phyloP scores from a whole-genome alignment of 1,140 invertebrate species.

The Dinoponera quadriceps region DNA sequence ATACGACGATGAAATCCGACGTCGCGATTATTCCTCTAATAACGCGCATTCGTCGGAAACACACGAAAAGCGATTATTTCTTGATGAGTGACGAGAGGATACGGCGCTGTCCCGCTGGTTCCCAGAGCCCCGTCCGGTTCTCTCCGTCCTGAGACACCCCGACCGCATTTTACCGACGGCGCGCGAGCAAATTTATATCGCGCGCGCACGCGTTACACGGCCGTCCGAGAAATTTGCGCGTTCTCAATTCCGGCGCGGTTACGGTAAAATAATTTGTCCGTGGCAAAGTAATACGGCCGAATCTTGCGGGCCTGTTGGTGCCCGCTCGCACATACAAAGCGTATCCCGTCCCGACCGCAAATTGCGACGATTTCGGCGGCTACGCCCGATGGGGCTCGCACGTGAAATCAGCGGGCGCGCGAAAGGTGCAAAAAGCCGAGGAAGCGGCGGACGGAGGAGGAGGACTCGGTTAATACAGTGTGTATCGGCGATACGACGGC shows the following conservation, averaged over 20 bases:
- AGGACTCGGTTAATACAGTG: too few species aligned
- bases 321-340: slow-evolving; percentile 10
- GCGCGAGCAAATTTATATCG: slow-evolving; percentile 59
- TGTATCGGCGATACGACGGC: too few species aligned
- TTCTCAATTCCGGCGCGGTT: slow-evolving; percentile 24
- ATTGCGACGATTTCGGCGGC: slow-evolving; percentile 68
- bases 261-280: slow-evolving; percentile 36
- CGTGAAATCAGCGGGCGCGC: not conserved
- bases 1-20: too few species aligned
- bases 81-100: too few species aligned
- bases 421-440: too few species aligned
- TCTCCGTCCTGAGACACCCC: not conserved
- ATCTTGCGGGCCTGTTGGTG: slow-evolving; percentile 15
- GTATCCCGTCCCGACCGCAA: slow-evolving; percentile 43
- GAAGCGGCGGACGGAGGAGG: too few species aligned
- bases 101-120: too few species aligned
- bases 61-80: too few species aligned
- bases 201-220: slow-evolving; percentile 7
- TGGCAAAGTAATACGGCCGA: slow-evolving; percentile 35
- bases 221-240: slow-evolving; percentile 53
- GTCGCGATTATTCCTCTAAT: too few species aligned
- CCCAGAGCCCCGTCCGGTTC: too few species aligned
- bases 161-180: slow-evolving; percentile 12
- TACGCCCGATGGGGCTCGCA: slow-evolving; percentile 49
- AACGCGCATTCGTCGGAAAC: too few species aligned